These are phyloP conservation scores for Cochlearius cochlearius DNA, from an alignment of 2,113 vertebrate genomes.

Conservation along the genomic window DNA sequence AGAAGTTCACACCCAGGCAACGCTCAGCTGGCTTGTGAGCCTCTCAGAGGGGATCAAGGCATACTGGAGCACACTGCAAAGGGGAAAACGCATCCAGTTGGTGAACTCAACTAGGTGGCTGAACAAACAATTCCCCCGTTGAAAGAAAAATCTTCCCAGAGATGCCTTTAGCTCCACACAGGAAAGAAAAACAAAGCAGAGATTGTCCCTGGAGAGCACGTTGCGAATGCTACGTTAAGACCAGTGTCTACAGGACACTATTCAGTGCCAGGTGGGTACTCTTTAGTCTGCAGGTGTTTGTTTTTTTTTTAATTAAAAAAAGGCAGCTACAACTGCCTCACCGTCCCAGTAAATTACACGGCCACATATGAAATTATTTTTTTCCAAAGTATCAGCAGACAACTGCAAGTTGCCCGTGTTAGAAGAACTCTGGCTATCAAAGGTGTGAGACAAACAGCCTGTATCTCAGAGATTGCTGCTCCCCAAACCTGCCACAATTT, in stretches of 20 bases:
- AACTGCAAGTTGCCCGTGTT: background rate
- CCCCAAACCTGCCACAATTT: background rate
- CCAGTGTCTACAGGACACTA: background rate
- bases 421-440: background rate
- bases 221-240: fast-evolving
- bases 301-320: background rate
- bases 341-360: background rate
- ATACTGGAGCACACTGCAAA: background rate
- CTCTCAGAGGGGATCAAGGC: background rate
- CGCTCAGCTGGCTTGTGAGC: background rate
- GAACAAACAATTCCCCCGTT: background rate
- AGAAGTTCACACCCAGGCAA: background rate
- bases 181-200: background rate
- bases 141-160: background rate
- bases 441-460: background rate
- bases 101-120: background rate
- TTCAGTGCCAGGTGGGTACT: background rate
- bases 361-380: background rate
- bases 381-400: background rate
- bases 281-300: background rate
- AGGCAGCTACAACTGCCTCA: background rate
- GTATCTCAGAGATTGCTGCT: background rate
- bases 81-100: background rate
- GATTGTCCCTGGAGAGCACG: background rate
- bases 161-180: background rate